A percentile compares a stretch with the other conserved stretches of the same genome.
These are phyloP conservation scores for Trichogramma pretiosum DNA, from an alignment of 1,140 invertebrate genomes.

Conservation along the genomic window DNA sequence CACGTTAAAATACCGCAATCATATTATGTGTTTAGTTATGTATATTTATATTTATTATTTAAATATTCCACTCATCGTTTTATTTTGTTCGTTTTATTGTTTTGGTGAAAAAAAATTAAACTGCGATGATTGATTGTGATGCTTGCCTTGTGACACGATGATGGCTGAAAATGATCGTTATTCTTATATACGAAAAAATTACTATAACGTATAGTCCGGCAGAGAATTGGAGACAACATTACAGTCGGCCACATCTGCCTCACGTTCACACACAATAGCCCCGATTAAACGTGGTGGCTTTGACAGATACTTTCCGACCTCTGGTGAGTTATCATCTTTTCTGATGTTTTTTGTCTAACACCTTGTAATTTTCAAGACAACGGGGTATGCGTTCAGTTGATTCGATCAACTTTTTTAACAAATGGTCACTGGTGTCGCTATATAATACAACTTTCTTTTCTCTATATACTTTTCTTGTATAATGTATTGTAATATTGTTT, in stretches of 20 bases:
- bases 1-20: no score
- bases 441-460: neutral
- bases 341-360: constrained; percentile 36
- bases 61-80: no score
- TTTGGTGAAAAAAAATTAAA: no score
- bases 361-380: no score
- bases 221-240: constrained; percentile 55
- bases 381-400: neutral
- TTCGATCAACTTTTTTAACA: neutral
- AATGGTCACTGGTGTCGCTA: no score
- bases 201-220: constrained; percentile 40
- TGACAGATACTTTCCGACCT: constrained; percentile 68
- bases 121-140: no score
- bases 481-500: neutral
- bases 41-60: no score
- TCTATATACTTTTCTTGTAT: neutral
- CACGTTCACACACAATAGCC: constrained; percentile 61
- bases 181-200: no score
- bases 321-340: constrained; percentile 56
- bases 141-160: no score
- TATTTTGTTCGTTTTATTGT: no score
- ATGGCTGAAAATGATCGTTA: no score
- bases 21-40: no score
- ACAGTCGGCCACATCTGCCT: constrained; percentile 57
- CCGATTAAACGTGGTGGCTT: constrained; percentile 64